Base-by-base conservation (phyloP, 2,888 invertebrate genomes). In the Drosophila eohydei region DNA sequence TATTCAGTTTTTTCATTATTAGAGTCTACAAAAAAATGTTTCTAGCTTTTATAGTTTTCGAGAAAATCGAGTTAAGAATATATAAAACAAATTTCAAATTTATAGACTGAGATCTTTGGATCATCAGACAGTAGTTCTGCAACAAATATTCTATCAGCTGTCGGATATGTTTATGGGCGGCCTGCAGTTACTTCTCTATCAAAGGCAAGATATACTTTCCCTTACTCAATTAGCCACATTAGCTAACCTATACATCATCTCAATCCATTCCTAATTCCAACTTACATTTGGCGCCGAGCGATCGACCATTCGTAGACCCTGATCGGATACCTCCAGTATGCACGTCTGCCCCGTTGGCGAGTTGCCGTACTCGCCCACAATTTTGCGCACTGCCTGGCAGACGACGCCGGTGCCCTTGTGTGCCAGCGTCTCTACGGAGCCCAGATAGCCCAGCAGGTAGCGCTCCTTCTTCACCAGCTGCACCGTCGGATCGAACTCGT, bases 351-450 rank as follows among this genome's bases (percentile, higher is more conserved):
- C 95, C 43, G 95, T 94, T 0, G 97, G 96, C 30, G 94, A 94
- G 58, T 96, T 95, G 12, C 94, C 94, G 65, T 94, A 94, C 90
- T 95, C 94, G 0, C 96, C 96, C 1, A 97, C 95, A 75, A 98
- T 97, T 91, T 97, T 96, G 83, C 96, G 95, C 5, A 98, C 97
- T 0, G 97, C 98, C 93, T 97, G 97, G 92, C 97, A 97, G 14
- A 98, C 96, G 0, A 98, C 98, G 8, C 97, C 96, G 30, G 98
- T 98, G n/a, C 99, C 99, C 94, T 99, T 99, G 93, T 99, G 98
- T 81, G 97, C 97, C 80, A 97, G 94, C 0, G 99, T 99, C 93
- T 99, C 99, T 57, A 99, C 97, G 0, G 98, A 98, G 1, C 99
- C 99, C 92, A 99, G 95, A 93, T 98, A 99, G 90, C 98, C 97